phyloP scores from a whole-genome alignment of 2,797 vertebrate species.

The Melanotaenia pygmaea region DNA sequence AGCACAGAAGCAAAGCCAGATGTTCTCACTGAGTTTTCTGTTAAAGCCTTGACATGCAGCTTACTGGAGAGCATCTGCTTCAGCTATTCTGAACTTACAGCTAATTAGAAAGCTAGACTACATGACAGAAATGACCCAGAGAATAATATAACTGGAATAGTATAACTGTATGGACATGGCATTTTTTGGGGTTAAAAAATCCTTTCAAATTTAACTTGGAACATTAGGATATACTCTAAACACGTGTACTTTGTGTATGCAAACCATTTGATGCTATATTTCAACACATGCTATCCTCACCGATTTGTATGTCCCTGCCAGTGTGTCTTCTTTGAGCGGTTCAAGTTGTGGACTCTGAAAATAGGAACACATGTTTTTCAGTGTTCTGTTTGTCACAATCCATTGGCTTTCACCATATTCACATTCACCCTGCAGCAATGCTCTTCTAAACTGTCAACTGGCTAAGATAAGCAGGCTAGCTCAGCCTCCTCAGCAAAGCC shows the following conservation, averaged over 20 bases:
- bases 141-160: neutral
- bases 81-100: neutral
- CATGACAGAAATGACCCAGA: neutral
- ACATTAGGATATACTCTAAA: neutral
- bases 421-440: conserved; percentile 12
- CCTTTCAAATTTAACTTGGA: neutral
- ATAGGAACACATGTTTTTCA: conserved; percentile 49
- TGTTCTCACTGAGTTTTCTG: neutral
- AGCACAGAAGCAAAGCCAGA: neutral
- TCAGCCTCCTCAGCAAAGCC: conserved; percentile 1
- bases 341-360: conserved; percentile 89
- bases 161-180: too few relatives aligned
- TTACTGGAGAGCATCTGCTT: neutral
- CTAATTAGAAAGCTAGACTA: neutral
- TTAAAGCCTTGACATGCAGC: neutral
- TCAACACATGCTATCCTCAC: conserved; percentile 76
- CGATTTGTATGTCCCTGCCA: conserved; percentile 83
- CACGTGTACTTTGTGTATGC: neutral
- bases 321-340: conserved; percentile 86
- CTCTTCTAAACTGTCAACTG: conserved; percentile 9
- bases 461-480: conserved; percentile 21
- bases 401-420: conserved; percentile 11
- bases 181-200: too few relatives aligned
- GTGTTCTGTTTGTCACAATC: conserved; percentile 29
- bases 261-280: neutral